Evolutionary conservation across 2,113 vertebrate species (phyloP), one percentile per base, ranked within the genome.

Genomic region (Tupaia tana): DNA sequence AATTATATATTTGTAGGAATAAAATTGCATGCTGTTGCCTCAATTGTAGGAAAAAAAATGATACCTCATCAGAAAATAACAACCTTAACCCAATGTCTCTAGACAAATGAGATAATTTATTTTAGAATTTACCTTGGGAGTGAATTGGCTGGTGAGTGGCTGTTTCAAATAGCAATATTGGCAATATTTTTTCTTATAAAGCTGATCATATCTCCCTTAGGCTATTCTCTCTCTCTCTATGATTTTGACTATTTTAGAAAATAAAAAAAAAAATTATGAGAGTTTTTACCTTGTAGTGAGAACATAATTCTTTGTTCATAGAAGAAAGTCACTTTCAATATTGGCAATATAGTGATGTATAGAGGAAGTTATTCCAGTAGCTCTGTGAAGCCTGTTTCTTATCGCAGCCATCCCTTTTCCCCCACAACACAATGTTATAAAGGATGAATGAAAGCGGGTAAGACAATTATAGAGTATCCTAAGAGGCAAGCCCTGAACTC

Each of bases 301-400:
- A 92, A 90, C 84, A 92, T 64, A 90, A 80, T 81, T 93, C 61
- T 88, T 66, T 88, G 6, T 79, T 90, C 85, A 67, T 56, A 95
- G 67, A 59, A 79, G 58, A 95, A 80, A 20, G 3, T 43, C 2
- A 43, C 61, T 87, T 90, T 88, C 9, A 61, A 73, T 90, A 90
- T 63, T 87, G 15, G 4, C 63, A 85, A 25, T 43, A 77, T 9
- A 71, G 19, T 70, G 54, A 83, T 78, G 8, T n/a, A 75, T 7
- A 83, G 18, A 79, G 54, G 79, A 95, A 92, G 25, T 11, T 74
- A 70, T 84, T 84, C n/a, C 27, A 31, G 2, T 77, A 56, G 25
- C 27, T 86, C 15, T 24, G 5, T 43, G 29, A 90, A 84, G 9
- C 0, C 54, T 75, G 6, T 20, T 88, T 81, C 29, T 56, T 59